Conservation (phyloP, 2,888 invertebrate genomes). For the Pomacea canaliculata region DNA sequence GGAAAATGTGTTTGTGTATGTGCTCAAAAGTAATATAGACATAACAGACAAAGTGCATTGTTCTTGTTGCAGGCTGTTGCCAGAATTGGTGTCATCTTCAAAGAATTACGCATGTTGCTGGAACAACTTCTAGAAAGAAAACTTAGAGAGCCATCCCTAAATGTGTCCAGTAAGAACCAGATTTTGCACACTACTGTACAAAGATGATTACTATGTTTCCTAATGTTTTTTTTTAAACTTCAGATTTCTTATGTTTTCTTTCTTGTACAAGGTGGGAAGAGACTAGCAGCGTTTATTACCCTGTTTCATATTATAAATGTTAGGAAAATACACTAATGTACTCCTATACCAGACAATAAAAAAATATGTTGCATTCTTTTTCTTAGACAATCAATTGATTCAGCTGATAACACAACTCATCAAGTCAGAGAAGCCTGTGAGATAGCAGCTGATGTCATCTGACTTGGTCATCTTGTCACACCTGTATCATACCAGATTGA, state of each 20-base stretch:
- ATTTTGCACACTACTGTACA: background rate
- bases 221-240: too few relatives aligned
- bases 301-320: too few relatives aligned
- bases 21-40: background rate
- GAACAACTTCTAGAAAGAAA: conserved; percentile 59
- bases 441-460: too few relatives aligned
- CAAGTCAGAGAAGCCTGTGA: conserved; percentile 34
- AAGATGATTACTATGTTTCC: too few relatives aligned
- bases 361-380: background rate
- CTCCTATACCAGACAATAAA: too few relatives aligned
- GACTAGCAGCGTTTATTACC: too few relatives aligned
- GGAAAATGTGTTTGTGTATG: background rate
- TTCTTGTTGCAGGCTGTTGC: conserved; percentile 57
- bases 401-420: conserved; percentile 43
- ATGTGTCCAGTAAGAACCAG: conserved; percentile 48
- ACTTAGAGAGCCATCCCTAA: conserved; percentile 52
- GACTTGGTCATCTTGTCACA: too few relatives aligned
- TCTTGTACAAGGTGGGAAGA: too few relatives aligned
- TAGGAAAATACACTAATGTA: too few relatives aligned
- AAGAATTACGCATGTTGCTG: conserved; percentile 60
- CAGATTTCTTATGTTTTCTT: too few relatives aligned
- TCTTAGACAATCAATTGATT: conserved; percentile 41
- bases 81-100: conserved; percentile 66
- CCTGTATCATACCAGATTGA: too few relatives aligned
- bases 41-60: background rate